Evolutionary conservation across 2,113 vertebrate species (phyloP), one percentile per base, ranked within the genome.

Genomic region (Trochalopteron elliotii): DNA sequence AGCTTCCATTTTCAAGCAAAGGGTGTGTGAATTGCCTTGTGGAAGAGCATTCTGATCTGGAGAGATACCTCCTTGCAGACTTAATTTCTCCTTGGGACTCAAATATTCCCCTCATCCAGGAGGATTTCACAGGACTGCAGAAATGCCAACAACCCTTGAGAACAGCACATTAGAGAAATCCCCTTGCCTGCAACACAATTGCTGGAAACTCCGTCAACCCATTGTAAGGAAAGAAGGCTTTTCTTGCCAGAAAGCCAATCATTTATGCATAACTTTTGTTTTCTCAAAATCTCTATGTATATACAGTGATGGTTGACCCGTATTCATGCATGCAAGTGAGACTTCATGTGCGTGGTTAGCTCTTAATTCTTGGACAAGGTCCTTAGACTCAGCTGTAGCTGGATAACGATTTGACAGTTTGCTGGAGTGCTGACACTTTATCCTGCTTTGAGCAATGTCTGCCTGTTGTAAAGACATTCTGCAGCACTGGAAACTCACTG

Each of bases 21-120:
- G 2, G 9, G 1, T 40, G 1, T 5, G 10, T 3, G 1, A 39
- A 74, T 88, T 75, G 28, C 11, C 7, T 72, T 9, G 6, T 16
- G 19, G 13, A 88, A 82, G 20, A 55, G 3, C 5, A 20, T 52
- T 21, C 12, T 2, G 2, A 42, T 67, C 12, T 67, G 52, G 30
- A 75, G 12, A 35, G 35, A 33, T 3, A 45, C 4, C 1, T 2
- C 4, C 6, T 39, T 39, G 18, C 2, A 49, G 16, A 39, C 8
- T 17, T 69, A 81, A 45, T 2, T 1, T 52, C 11, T 69, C n/a
- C 6, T 52, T 60, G 8, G 6, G 10, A 71, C 52, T 90, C 25
- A 89, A 20, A 87, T 64, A 42, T 30, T 60, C 6, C 59, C 4
- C 21, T 67, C 3, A 30, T 64, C 49, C 21, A 47, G 10, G 35